These are phyloP conservation scores for Vimba vimba DNA, from an alignment of 2,113 vertebrate genomes.

Conservation along the genomic window DNA sequence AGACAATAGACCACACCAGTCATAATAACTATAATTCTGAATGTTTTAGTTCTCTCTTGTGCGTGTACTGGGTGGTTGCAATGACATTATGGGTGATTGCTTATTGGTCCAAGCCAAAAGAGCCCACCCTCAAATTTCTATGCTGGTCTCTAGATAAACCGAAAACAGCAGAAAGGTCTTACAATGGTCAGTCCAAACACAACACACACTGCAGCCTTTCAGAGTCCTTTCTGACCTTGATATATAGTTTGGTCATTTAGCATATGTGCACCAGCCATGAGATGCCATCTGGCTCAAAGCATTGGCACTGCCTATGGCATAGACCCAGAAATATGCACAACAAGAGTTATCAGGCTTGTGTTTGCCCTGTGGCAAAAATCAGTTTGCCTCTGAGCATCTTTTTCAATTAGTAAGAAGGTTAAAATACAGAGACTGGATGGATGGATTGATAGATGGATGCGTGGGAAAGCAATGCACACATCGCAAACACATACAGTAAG, in stretches of 20 bases:
- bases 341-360: neutral
- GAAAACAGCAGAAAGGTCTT: neutral
- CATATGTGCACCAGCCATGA: slow-evolving; percentile 39
- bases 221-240: neutral
- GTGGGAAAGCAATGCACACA: neutral
- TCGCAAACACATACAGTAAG: neutral
- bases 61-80: neutral
- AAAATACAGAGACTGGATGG: neutral
- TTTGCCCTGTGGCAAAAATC: neutral
- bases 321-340: neutral
- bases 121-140: neutral
- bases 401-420: neutral
- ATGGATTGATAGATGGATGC: neutral
- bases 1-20: neutral
- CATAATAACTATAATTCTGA: neutral
- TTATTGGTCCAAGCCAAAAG: neutral
- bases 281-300: slow-evolving; percentile 24
- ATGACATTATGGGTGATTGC: neutral
- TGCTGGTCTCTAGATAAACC: too few species aligned
- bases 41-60: neutral
- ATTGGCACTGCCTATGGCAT: neutral
- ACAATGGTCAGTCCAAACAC: neutral
- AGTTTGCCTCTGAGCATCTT: neutral
- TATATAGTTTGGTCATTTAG: neutral
- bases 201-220: neutral